A percentile compares a stretch with the other conserved stretches of the same genome.
Evolutionary conservation across 2,888 invertebrate species (phyloP).

Genomic region (Andricus curvator): DNA sequence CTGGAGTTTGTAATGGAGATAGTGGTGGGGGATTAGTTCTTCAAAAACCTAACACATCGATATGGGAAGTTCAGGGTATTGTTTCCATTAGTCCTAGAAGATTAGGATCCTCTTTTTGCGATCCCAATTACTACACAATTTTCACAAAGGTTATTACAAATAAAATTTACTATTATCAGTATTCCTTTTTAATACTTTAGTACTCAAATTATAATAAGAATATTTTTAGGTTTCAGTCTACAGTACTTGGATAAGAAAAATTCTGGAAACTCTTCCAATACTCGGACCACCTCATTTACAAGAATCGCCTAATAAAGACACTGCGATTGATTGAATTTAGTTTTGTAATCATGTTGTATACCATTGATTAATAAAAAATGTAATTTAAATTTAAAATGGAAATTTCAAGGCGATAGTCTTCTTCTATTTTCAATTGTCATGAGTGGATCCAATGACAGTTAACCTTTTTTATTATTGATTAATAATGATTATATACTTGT

Average conservation of each 20-base stretch:
- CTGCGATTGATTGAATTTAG: slow-evolving; percentile 42
- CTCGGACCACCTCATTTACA: slow-evolving; percentile 54
- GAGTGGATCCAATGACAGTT: not conserved
- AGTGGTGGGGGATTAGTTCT: slow-evolving; percentile 82
- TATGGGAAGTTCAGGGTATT: slow-evolving; percentile 78
- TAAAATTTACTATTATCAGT: not conserved
- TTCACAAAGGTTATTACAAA: slow-evolving; percentile 77
- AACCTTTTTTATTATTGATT: not conserved
- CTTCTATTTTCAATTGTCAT: not conserved
- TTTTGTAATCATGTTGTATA: not conserved
- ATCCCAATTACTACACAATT: slow-evolving; percentile 77
- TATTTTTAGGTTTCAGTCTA: slow-evolving; percentile 62
- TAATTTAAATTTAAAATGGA: not conserved
- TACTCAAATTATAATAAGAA: not conserved
- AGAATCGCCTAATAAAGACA: slow-evolving; percentile 58
- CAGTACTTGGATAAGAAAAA: slow-evolving; percentile 60
- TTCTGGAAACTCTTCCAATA: slow-evolving; percentile 56
- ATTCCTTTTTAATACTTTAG: not conserved
- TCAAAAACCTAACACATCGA: slow-evolving; percentile 62
- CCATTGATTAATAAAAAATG: not conserved
- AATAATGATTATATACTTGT: not conserved
- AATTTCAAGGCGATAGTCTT: not conserved
- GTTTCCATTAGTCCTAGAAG: slow-evolving; percentile 79
- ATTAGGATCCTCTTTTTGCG: slow-evolving; percentile 74
- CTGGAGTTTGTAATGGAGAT: slow-evolving; percentile 83